Evolutionary conservation across 2,888 invertebrate genomes (phyloP).

Genomic region (Mimachlamys varia): DNA sequence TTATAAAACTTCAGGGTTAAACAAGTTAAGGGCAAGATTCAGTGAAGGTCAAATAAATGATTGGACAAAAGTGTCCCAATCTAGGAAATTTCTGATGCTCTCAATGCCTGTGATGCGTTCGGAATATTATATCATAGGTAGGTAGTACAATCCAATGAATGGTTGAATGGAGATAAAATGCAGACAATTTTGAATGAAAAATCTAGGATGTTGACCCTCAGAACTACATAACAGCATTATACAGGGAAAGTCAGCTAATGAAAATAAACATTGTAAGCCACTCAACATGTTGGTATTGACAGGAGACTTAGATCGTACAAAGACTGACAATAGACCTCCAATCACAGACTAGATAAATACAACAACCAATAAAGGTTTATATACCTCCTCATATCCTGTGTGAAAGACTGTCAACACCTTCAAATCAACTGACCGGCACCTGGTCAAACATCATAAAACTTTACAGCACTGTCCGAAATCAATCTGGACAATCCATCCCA

Average conservation of each 20-base stretch:
- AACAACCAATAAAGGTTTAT: background rate
- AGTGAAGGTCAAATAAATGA: too few relatives aligned
- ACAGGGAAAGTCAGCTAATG: background rate
- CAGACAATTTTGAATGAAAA: background rate
- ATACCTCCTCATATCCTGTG: background rate
- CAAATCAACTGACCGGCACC: background rate
- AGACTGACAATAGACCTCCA: background rate
- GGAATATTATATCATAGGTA: too few relatives aligned
- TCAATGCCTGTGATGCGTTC: too few relatives aligned
- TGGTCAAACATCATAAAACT: conserved; percentile 29
- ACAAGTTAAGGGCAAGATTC: too few relatives aligned
- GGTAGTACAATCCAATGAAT: too few relatives aligned
- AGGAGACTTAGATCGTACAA: background rate
- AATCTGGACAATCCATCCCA: background rate
- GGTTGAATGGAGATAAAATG: too few relatives aligned
- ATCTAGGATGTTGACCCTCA: background rate
- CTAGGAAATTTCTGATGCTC: too few relatives aligned
- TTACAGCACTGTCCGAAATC: background rate
- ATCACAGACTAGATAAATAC: background rate
- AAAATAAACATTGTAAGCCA: background rate
- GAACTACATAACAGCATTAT: background rate
- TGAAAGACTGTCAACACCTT: background rate
- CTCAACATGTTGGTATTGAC: background rate
- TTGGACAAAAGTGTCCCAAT: too few relatives aligned
- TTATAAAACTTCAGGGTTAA: too few relatives aligned